Base-by-base conservation (phyloP, 1,140 invertebrate genomes). In the Zaprionus inermis region DNA sequence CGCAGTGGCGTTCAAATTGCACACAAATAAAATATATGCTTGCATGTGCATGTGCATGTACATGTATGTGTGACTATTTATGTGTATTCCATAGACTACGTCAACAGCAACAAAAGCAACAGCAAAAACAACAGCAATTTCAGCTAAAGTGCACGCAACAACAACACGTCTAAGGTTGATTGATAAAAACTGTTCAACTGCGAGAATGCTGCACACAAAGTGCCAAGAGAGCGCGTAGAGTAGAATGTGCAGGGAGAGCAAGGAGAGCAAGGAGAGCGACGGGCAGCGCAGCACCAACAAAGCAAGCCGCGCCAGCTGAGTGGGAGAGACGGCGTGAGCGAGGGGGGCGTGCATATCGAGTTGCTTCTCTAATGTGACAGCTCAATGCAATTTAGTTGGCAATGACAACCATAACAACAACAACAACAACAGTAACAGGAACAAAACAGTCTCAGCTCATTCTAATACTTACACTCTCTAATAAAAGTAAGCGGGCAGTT, bases 371-470 rank as follows among this genome's bases (percentile, higher is more conserved):
- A 89, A 90, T 90, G 85, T 89, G 85, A 89, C 85, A 89, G 85
- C 85, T 89, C 85, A 89, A 89, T 89, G 84, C 85, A 89, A 90
- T 89, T 90, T 90, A 75, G 83, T 89, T 89, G 84, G 77, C 84
- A 89, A 83, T 82, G 84, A 83, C 84, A 88, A 68, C 65, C 72
- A 66, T 36, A 28, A 28, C 11, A 68, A 32, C 49, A 58, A 60
- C 58, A 68, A 52, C 44, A 79, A 56, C 54, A 44, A 51, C 67
- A 71, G 44, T 41, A 68, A 16, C 38, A 58, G 54, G 44, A 68
- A 52, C 46, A 79, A 54, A 49, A 51, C 67, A 72, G 44, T 63
- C 55, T 70, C 70, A 79, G 72, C 79, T 82, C 68, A 73, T 79
- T 86, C 74, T 82, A 79, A 65, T 82, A 66, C 36, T 30, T 52